A percentile compares a stretch with the other conserved stretches of the same genome.
These are phyloP conservation scores for Lingula anatina DNA, from an alignment of 2,888 invertebrate species.

Conservation along the genomic window DNA sequence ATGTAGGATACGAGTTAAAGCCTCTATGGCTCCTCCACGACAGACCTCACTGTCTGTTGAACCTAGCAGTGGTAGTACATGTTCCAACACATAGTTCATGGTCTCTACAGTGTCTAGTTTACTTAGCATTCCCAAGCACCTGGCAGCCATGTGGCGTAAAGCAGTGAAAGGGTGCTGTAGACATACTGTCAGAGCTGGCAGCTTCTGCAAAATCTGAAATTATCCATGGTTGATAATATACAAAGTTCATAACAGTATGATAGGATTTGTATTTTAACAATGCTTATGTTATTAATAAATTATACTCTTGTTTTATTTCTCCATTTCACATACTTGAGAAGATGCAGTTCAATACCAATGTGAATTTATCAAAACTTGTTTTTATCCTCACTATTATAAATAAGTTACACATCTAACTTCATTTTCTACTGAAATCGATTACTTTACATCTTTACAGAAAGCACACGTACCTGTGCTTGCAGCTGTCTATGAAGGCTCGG, in stretches of 20 bases:
- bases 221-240: no score
- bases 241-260: no score
- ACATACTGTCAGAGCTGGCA: constrained; percentile 60
- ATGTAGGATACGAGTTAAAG: constrained; percentile 68
- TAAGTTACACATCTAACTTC: no score
- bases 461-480: constrained; percentile 32
- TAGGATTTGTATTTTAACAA: no score
- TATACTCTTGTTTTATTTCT: no score
- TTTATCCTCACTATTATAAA: no score
- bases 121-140: constrained; percentile 77
- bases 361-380: no score
- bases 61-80: constrained; percentile 64
- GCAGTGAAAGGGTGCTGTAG: constrained; percentile 69
- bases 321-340: no score
- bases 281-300: not conserved
- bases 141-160: constrained; percentile 78
- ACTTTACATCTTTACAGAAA: no score
- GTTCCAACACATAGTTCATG: constrained; percentile 60
- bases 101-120: constrained; percentile 64
- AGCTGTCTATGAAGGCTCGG: constrained; percentile 60
- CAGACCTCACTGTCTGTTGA: constrained; percentile 66
- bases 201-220: constrained; percentile 53
- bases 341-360: no score
- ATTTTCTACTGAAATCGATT: no score
- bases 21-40: constrained; percentile 88